These are phyloP conservation scores for Lepus americanus DNA, from an alignment of 2,113 vertebrate genomes.

Conservation along the genomic window DNA sequence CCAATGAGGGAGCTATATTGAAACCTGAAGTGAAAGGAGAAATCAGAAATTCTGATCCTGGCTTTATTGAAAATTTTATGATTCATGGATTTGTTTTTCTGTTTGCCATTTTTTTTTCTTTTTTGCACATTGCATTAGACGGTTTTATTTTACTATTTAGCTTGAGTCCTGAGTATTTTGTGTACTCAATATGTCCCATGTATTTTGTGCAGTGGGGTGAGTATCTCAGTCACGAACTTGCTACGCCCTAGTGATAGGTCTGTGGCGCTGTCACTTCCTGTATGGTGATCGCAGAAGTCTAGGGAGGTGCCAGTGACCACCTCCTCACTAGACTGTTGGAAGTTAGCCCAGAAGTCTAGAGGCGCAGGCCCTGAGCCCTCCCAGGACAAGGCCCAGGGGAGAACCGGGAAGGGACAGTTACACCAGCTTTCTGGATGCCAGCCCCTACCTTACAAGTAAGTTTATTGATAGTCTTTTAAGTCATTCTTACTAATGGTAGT, in stretches of 20 bases:
- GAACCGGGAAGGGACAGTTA: not conserved
- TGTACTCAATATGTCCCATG: not conserved
- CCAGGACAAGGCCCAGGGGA: not conserved
- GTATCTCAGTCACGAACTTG: not conserved
- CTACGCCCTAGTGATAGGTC: not conserved
- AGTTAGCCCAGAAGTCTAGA: not conserved
- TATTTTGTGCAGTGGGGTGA: not conserved
- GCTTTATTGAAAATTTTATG: not conserved
- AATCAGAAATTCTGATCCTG: not conserved
- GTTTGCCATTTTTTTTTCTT: not conserved
- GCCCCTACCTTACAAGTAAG: not conserved
- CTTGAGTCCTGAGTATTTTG: not conserved
- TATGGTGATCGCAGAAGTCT: not conserved
- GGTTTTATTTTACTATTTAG: not conserved
- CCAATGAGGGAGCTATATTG: not conserved
- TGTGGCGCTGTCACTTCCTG: not conserved
- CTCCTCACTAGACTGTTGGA: not conserved
- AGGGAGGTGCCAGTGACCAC: not conserved
- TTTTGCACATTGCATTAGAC: not conserved
- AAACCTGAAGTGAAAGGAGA: not conserved
- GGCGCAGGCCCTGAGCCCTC: not conserved
- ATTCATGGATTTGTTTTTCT: not conserved
- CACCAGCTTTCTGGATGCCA: not conserved
- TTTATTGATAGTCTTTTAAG: slow-evolving; percentile 29
- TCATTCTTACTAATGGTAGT: not conserved